Evolutionary conservation across 1,140 invertebrate species (phyloP).

Genomic region (Drosophila neocordata): DNA sequence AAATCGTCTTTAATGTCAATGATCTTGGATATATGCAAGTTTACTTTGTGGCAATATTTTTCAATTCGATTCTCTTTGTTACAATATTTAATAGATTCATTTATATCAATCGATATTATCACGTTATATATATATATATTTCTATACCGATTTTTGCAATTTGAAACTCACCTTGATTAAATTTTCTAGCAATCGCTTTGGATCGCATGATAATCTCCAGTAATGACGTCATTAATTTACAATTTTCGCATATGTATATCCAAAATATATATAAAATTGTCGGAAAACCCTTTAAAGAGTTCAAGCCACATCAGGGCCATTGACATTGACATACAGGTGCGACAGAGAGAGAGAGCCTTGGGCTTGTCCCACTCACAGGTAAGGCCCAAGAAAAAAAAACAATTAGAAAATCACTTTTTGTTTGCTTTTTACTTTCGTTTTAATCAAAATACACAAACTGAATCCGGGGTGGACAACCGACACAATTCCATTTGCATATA

Average conservation of each 20-base stretch:
- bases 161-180: slow-evolving; percentile 70
- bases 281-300: slow-evolving; percentile 32
- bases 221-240: slow-evolving; percentile 72
- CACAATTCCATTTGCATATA: slow-evolving; percentile 74
- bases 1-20: neutral
- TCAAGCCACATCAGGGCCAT: slow-evolving; percentile 46
- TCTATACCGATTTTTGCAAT: neutral
- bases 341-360: no score
- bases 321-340: slow-evolving; percentile 64
- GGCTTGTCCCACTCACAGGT: neutral
- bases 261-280: slow-evolving; percentile 22
- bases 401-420: slow-evolving; percentile 72
- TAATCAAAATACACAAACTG: slow-evolving; percentile 58
- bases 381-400: slow-evolving; percentile 25
- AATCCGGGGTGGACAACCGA: slow-evolving; percentile 45
- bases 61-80: neutral
- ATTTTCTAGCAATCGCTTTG: slow-evolving; percentile 74
- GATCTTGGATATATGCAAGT: neutral
- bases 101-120: no score
- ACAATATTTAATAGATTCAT: neutral
- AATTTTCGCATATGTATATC: slow-evolving; percentile 29
- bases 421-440: neutral
- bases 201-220: slow-evolving; percentile 80
- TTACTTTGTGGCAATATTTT: neutral
- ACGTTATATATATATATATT: no score